phyloP scores from a whole-genome alignment of 2,888 invertebrate genomes.

The Tachina lurida region DNA sequence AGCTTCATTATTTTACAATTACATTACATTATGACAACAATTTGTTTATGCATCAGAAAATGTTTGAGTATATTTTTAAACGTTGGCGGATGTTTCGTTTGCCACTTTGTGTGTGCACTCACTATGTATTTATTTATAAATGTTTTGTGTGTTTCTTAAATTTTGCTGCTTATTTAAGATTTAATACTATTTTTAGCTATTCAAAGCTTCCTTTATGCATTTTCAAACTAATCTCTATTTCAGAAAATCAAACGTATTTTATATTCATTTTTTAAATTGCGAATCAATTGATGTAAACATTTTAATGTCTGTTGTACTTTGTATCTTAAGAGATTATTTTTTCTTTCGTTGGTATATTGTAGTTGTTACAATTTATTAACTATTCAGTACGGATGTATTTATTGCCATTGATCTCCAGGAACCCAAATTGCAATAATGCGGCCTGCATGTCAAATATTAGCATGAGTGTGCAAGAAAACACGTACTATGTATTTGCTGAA shows the following conservation, averaged over 20 bases:
- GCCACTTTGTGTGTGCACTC: not conserved
- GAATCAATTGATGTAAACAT: not conserved
- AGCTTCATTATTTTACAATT: too few species aligned
- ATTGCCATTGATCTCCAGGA: conserved; percentile 10
- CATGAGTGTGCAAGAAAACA: not conserved
- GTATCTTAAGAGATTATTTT: conserved; percentile 10
- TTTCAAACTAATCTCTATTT: not conserved
- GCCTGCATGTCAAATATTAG: not conserved
- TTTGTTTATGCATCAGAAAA: not conserved
- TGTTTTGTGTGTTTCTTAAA: not conserved
- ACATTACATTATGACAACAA: not conserved
- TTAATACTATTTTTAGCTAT: not conserved
- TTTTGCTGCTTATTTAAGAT: not conserved
- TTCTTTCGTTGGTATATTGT: not conserved
- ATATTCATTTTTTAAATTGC: not conserved
- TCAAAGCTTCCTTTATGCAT: not conserved
- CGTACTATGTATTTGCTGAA: not conserved
- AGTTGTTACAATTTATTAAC: conserved; percentile 35
- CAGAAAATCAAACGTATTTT: not conserved
- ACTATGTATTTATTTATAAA: not conserved
- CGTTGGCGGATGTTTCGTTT: not conserved
- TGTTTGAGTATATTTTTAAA: not conserved
- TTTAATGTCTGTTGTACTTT: not conserved
- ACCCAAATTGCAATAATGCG: not conserved
- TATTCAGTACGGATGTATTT: conserved; percentile 25